These are phyloP conservation scores for Anastrepha ludens DNA, from an alignment of 1,140 invertebrate genomes.

Conservation along the genomic window DNA sequence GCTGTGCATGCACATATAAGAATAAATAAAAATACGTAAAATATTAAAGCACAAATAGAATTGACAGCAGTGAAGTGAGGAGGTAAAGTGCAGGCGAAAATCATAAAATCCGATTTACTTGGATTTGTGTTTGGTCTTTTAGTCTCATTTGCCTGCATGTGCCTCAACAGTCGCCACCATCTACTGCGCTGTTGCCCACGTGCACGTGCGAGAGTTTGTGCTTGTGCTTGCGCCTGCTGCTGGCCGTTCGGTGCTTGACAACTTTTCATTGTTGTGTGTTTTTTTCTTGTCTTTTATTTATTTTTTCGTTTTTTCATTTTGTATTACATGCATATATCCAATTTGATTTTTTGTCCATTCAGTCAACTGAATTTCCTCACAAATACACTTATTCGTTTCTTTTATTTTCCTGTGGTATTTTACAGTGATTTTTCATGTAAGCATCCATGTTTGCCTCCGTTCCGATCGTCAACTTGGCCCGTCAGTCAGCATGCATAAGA, in stretches of 20 bases:
- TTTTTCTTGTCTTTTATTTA: constrained; percentile 28
- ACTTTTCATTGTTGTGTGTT: neutral
- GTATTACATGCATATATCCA: constrained; percentile 46
- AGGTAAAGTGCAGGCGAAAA: constrained; percentile 31
- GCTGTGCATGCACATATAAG: too few species aligned
- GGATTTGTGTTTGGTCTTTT: constrained; percentile 53
- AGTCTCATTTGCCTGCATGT: constrained; percentile 42
- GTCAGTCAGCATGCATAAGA: neutral
- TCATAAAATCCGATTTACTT: constrained; percentile 58
- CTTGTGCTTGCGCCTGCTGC: neutral
- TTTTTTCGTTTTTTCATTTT: neutral
- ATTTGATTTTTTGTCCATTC: constrained; percentile 13
- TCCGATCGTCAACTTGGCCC: neutral
- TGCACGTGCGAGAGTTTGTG: neutral
- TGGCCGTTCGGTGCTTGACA: neutral
- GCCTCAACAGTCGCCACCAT: neutral
- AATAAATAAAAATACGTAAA: neutral
- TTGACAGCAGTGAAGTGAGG: constrained; percentile 18
- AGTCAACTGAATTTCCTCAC: constrained; percentile 1
- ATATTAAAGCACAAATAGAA: constrained; percentile 6
- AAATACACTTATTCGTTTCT: neutral
- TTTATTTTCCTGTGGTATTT: constrained; percentile 43
- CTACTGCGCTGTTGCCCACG: neutral
- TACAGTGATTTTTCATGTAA: constrained; percentile 58
- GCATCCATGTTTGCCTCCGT: constrained; percentile 52